Evolutionary conservation across 2,797 vertebrate species (phyloP), one percentile per base, ranked within the genome.

Genomic region (Centroberyx gerrardi): DNA sequence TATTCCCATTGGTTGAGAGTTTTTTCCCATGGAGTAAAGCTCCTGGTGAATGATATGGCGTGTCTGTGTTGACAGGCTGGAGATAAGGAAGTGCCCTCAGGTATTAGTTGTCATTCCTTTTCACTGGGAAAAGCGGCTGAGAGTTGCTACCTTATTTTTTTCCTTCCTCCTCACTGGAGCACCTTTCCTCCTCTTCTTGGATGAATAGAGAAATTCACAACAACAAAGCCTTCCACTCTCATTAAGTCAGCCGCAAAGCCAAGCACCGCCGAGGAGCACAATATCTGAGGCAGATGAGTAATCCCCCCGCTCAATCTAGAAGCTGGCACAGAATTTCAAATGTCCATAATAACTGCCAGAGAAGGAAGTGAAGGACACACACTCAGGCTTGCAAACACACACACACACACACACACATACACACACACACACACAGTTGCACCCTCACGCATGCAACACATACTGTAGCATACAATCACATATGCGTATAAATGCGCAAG

Each of bases 31-130:
- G 93, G 93, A 90, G 92, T 90, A 92, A 93, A 92, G 89, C 94
- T 91, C 93, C 88, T 80, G 83, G 92, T 95, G 96, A 96, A 95
- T 96, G 96, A 96, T 96, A 81, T 90, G 92, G 92, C 90, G 89
- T 86, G 90, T 95, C 95, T 96, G 95, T 95, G 94, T 96, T 96
- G 96, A 97, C 96, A 96, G 96, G 94, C 93, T 92, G 94, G 92
- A 97, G 96, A 97, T 97, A 96, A 96, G 95, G 89, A 86, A 93
- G 94, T 95, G 93, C 94, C 94, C 96, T 93, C 91, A 94, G 96
- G 95, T 95, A 96, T 96, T 97, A 96, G 95, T 95, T 95, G 95
- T 96, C 96, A 96, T 97, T 96, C 95, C 91, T 90, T 92, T 94
- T 93, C 92, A 89, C 86, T 42, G 59, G 86, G 83, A 90, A 93